These are phyloP conservation scores for Aphelenchoides bicaudatus DNA, from an alignment of 2,888 invertebrate genomes.

Conservation along the genomic window DNA sequence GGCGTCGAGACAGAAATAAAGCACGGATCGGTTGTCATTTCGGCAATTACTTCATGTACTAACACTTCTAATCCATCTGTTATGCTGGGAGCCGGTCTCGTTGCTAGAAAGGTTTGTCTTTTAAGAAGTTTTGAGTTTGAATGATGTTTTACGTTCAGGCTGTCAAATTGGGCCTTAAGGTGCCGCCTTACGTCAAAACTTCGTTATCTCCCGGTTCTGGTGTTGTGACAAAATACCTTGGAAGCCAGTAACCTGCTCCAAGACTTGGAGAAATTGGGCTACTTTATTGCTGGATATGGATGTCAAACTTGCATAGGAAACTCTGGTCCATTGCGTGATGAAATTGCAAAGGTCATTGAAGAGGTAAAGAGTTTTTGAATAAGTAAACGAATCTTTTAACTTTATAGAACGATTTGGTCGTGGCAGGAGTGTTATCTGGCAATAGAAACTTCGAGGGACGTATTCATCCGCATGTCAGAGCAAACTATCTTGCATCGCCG, in stretches of 20 bases:
- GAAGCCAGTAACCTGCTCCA: slow-evolving; percentile 88
- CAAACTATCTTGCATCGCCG: slow-evolving; percentile 96
- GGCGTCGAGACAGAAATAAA: slow-evolving; percentile 28
- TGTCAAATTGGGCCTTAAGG: slow-evolving; percentile 80
- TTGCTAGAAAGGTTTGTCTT: slow-evolving; percentile 53
- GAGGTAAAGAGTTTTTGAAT: slow-evolving; percentile 66
- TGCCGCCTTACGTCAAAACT: slow-evolving; percentile 90
- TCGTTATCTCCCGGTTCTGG: slow-evolving; percentile 91
- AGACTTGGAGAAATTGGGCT: slow-evolving; percentile 66
- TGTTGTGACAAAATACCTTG: slow-evolving; percentile 83
- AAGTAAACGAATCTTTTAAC: slow-evolving; percentile 18
- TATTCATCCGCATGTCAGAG: slow-evolving; percentile 90
- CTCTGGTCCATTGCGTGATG: slow-evolving; percentile 87
- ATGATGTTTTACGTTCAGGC: too few species aligned
- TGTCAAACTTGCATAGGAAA: slow-evolving; percentile 99
- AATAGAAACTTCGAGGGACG: slow-evolving; percentile 97
- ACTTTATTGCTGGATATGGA: slow-evolving; percentile 93
- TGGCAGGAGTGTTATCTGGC: slow-evolving; percentile 90
- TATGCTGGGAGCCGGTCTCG: slow-evolving; percentile 87
- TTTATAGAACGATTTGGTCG: slow-evolving; percentile 79
- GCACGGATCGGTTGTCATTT: slow-evolving; percentile 81
- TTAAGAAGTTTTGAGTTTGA: too few species aligned
- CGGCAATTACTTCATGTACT: slow-evolving; percentile 95
- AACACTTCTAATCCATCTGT: slow-evolving; percentile 97
- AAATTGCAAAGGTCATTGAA: slow-evolving; percentile 85